These are phyloP conservation scores for Pholis gunnellus DNA, from an alignment of 2,113 vertebrate genomes.

Conservation along the genomic window DNA sequence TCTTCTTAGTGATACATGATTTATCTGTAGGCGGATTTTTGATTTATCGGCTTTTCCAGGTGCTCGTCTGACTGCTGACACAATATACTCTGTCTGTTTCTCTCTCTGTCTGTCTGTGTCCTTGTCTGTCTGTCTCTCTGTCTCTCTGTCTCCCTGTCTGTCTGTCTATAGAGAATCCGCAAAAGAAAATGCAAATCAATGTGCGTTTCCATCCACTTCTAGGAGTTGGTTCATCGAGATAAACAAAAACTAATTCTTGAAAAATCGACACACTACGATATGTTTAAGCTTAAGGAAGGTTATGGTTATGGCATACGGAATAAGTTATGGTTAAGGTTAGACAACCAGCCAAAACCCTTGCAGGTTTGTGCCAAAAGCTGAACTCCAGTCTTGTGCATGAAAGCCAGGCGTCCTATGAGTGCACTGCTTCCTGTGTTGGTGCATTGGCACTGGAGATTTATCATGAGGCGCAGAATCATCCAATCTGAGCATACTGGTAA, in stretches of 20 bases:
- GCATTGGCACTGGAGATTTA: neutral
- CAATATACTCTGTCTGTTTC: neutral
- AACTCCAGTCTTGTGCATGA: neutral
- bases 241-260: neutral
- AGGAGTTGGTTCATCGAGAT: neutral
- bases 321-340: neutral
- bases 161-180: neutral
- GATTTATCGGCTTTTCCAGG: constrained; percentile 41
- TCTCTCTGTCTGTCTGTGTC: neutral
- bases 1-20: constrained; percentile 61
- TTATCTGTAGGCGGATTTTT: constrained; percentile 42
- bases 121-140: constrained; percentile 7
- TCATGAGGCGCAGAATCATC: constrained; percentile 7
- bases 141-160: neutral
- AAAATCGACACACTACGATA: neutral
- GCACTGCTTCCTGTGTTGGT: neutral
- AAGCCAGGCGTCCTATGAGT: neutral
- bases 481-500: neutral
- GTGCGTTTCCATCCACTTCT: neutral
- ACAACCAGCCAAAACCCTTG: neutral
- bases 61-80: constrained; percentile 22
- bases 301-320: neutral
- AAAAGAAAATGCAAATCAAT: neutral
- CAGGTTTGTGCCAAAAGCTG: neutral
- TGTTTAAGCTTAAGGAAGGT: neutral